These are phyloP conservation scores for Drosophila kanapiae DNA, from an alignment of 1,140 invertebrate genomes.

Conservation along the genomic window DNA sequence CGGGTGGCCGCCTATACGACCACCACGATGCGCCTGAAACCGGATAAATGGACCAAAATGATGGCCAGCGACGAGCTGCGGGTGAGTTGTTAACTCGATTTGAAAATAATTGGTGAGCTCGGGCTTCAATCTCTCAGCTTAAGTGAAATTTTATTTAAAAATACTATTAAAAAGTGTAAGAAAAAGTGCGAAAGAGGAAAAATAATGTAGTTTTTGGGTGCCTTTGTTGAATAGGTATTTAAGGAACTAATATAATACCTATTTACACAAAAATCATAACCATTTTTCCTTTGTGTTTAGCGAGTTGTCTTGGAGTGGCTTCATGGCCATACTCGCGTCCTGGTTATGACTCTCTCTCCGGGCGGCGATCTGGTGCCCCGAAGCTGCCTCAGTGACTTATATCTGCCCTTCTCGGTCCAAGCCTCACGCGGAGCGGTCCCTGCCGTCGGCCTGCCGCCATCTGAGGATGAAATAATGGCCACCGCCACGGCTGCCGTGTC, in stretches of 20 bases:
- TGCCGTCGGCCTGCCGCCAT: conserved; percentile 85
- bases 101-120: neutral
- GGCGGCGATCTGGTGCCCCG: conserved; percentile 85
- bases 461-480: conserved; percentile 29
- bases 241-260: too few species aligned
- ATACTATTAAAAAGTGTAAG: neutral
- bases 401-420: conserved; percentile 59
- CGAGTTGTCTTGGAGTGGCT: conserved; percentile 86
- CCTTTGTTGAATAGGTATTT: neutral
- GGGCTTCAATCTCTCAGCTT: neutral
- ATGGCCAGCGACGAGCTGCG: conserved; percentile 87
- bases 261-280: too few species aligned
- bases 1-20: conserved; percentile 80
- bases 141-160: neutral
- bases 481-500: conserved; percentile 51
- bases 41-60: conserved; percentile 92
- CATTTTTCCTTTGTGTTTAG: conserved; percentile 71
- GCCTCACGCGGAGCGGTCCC: conserved; percentile 82
- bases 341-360: conserved; percentile 87
- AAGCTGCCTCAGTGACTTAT: conserved; percentile 69
- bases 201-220: neutral
- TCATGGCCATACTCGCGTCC: conserved; percentile 86
- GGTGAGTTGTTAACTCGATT: conserved; percentile 46
- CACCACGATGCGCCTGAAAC: conserved; percentile 89
- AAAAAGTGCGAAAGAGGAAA: neutral